phyloP scores from a whole-genome alignment of 2,888 invertebrate species.

The Cremastinae sp. region DNA sequence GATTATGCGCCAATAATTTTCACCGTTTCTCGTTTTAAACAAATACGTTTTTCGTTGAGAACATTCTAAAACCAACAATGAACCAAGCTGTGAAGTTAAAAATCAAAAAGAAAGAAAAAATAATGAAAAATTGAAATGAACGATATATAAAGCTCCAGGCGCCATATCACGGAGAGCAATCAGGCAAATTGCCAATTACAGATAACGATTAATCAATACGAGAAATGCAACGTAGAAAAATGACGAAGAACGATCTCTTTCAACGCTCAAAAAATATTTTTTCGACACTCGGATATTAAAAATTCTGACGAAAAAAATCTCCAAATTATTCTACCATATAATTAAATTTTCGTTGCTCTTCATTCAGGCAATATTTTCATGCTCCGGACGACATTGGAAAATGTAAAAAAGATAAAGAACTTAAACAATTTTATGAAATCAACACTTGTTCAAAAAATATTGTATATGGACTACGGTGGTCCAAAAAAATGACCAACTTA shows the following conservation, averaged over 20 bases:
- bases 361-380: no score
- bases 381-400: no score
- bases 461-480: no score
- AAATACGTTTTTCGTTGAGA: background rate
- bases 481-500: no score
- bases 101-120: background rate
- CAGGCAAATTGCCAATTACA: constrained; percentile 28
- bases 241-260: background rate
- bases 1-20: constrained; percentile 23
- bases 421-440: no score
- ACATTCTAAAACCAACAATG: no score
- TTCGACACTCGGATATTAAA: no score
- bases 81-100: background rate
- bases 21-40: background rate
- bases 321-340: background rate
- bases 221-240: background rate
- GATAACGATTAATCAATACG: constrained; percentile 7
- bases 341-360: no score
- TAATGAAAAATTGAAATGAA: background rate
- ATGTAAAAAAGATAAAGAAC: no score
- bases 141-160: background rate
- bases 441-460: no score
- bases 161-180: constrained; percentile 1
- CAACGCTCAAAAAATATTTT: background rate
- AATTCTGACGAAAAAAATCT: background rate